phyloP scores from a whole-genome alignment of 2,797 vertebrate genomes.

The Iguana delicatissima region DNA sequence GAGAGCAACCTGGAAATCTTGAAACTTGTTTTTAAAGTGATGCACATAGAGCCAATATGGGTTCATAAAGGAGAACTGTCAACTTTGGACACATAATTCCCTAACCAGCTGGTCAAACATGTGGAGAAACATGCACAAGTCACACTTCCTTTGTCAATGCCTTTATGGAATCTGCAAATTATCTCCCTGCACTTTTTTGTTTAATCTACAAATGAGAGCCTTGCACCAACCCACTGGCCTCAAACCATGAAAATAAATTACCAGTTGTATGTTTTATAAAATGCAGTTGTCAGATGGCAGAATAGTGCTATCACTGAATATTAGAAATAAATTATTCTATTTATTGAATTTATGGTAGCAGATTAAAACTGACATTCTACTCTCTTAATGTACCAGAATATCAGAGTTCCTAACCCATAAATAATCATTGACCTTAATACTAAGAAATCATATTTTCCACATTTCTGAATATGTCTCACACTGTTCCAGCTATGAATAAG shows the following conservation, averaged over 20 bases:
- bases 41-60: no score
- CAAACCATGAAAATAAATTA: constrained; percentile 10
- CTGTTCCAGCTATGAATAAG: background rate
- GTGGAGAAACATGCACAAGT: no score
- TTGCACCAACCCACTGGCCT: background rate
- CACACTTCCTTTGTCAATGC: no score
- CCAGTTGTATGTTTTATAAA: constrained; percentile 38
- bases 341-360: constrained; percentile 33
- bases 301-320: constrained; percentile 32
- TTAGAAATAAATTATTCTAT: background rate
- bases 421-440: background rate
- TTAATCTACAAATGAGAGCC: no score
- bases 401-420: background rate
- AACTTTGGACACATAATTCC: no score
- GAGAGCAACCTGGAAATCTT: no score
- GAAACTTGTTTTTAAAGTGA: no score
- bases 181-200: no score
- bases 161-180: no score
- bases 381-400: constrained; percentile 26
- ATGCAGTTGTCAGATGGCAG: background rate
- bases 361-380: constrained; percentile 2
- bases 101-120: no score
- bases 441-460: constrained; percentile 21
- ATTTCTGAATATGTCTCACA: background rate
- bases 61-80: no score